Evolutionary conservation across 2,113 vertebrate species (phyloP).

Genomic region (Miniopterus natalensis): DNA sequence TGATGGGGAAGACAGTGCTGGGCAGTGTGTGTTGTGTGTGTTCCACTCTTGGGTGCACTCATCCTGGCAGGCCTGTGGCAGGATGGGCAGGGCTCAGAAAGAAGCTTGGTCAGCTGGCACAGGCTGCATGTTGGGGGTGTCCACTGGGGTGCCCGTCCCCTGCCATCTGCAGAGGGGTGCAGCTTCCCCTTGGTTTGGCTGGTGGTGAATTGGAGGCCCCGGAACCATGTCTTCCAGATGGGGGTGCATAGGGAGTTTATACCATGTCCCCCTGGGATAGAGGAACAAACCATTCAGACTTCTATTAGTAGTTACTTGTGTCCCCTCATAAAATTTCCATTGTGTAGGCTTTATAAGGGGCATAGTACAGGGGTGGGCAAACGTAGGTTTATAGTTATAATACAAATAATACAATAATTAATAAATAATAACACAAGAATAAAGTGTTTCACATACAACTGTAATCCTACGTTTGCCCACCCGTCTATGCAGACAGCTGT

Average conservation of each 20-base stretch:
- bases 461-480: background rate
- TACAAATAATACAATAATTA: background rate
- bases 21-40: background rate
- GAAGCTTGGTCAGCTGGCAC: background rate
- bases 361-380: background rate
- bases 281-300: background rate
- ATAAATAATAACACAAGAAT: background rate
- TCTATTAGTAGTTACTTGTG: background rate
- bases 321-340: background rate
- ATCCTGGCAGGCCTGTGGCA: background rate
- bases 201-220: background rate
- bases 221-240: background rate
- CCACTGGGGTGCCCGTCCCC: background rate
- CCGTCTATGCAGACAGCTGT: background rate
- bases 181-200: background rate
- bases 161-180: background rate
- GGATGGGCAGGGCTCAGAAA: background rate
- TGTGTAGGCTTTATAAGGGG: background rate
- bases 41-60: background rate
- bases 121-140: background rate
- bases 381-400: background rate
- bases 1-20: background rate
- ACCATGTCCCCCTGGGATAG: background rate
- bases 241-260: no score
- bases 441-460: background rate